Percentiles rank a stretch among this genome's conserved stretches.
These are phyloP conservation scores for Latrodectus elegans DNA, from an alignment of 2,888 invertebrate genomes.

Conservation along the genomic window DNA sequence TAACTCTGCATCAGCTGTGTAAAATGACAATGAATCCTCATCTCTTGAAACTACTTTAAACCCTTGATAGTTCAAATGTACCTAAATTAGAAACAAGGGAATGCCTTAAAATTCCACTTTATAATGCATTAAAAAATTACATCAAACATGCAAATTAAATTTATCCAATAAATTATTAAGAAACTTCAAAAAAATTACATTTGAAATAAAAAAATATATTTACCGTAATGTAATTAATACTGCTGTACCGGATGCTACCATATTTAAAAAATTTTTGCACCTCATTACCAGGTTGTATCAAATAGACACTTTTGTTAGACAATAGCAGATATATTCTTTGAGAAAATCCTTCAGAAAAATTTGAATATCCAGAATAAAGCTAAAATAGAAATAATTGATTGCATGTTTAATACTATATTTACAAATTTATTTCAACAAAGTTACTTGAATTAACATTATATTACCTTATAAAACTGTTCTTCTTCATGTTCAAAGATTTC, in stretches of 20 bases:
- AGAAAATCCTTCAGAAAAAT: conserved; percentile 43
- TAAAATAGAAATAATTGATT: conserved; percentile 65
- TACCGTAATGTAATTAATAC: conserved; percentile 75
- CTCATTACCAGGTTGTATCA: conserved; percentile 72
- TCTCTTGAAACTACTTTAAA: conserved; percentile 74
- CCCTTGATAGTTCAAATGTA: conserved; percentile 74
- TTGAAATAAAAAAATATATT: conserved; percentile 67
- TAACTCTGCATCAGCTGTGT: conserved; percentile 74
- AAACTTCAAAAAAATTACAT: neutral
- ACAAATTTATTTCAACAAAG: neutral
- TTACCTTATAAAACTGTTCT: conserved; percentile 75
- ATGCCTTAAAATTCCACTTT: no score
- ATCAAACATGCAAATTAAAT: no score
- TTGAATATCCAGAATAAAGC: conserved; percentile 73
- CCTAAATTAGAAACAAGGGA: conserved; percentile 70
- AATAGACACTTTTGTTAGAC: conserved; percentile 73
- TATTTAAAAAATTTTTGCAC: conserved; percentile 72
- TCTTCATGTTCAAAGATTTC: conserved; percentile 74
- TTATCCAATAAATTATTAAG: conserved; percentile 41
- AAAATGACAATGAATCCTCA: conserved; percentile 74
- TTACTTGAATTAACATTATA: neutral
- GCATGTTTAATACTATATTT: no score
- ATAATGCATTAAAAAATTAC: no score
- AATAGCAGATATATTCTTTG: conserved; percentile 72
- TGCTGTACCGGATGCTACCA: conserved; percentile 72